These are phyloP conservation scores for Nothobranchius furzeri DNA, from an alignment of 2,113 vertebrate genomes.

Conservation along the genomic window DNA sequence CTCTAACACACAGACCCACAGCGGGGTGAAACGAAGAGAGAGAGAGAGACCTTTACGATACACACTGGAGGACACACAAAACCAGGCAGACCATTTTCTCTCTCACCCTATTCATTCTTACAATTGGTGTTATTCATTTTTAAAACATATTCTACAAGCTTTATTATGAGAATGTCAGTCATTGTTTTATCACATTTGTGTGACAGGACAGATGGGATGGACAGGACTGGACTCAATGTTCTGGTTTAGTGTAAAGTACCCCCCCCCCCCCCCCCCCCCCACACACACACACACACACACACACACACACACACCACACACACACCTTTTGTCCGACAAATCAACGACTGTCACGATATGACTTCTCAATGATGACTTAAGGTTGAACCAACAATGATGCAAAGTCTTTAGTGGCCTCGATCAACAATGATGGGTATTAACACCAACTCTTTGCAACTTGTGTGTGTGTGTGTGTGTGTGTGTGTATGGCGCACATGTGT, in stretches of 20 bases:
- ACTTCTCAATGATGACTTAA: slow-evolving; percentile 55
- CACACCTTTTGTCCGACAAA: slow-evolving; percentile 3
- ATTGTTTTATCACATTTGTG: slow-evolving; percentile 20
- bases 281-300: too few species aligned
- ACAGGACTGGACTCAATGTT: slow-evolving; percentile 30
- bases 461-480: slow-evolving; percentile 15
- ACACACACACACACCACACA: neutral
- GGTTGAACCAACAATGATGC: slow-evolving; percentile 59
- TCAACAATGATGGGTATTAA: slow-evolving; percentile 42
- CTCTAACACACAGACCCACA: slow-evolving; percentile 26
- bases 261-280: too few species aligned
- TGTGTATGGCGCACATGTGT: neutral
- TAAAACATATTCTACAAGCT: slow-evolving; percentile 1
- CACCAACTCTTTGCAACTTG: slow-evolving; percentile 33
- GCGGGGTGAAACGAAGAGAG: slow-evolving; percentile 21
- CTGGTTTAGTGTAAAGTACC: slow-evolving; percentile 12
- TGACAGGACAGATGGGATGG: slow-evolving; percentile 29
- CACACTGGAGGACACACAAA: slow-evolving; percentile 55
- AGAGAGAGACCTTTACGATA: slow-evolving; percentile 67
- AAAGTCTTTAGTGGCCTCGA: slow-evolving; percentile 40
- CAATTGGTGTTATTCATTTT: slow-evolving; percentile 22
- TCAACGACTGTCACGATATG: slow-evolving; percentile 46
- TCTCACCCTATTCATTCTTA: slow-evolving; percentile 47
- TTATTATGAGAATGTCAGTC: slow-evolving; percentile 8
- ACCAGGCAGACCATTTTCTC: slow-evolving; percentile 50